Conservation (phyloP, 2,888 invertebrate genomes). For the Lycia hirtaria region DNA sequence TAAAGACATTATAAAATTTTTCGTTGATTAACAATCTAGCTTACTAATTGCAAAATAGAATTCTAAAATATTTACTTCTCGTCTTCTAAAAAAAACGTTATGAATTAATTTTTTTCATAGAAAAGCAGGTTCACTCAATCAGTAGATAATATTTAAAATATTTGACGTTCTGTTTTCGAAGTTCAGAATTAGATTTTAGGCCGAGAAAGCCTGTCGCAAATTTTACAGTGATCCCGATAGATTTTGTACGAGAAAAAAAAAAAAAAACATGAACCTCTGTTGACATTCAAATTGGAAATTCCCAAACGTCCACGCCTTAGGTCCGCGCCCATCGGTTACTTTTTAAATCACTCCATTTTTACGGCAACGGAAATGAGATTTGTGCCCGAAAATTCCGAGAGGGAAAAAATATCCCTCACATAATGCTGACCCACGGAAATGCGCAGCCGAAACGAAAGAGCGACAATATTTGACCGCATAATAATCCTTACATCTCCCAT, state of each 20-base stretch:
- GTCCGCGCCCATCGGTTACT: constrained; percentile 16
- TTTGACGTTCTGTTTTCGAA: constrained; percentile 51
- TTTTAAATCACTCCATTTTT: constrained; percentile 25
- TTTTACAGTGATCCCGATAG: too few species aligned
- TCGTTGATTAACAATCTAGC: too few species aligned
- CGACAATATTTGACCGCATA: constrained; percentile 53
- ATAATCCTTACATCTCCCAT: constrained; percentile 53
- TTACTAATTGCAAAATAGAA: too few species aligned
- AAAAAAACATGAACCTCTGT: not conserved
- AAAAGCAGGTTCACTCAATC: too few species aligned
- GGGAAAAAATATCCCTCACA: constrained; percentile 23
- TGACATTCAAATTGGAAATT: constrained; percentile 3
- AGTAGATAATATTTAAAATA: too few species aligned
- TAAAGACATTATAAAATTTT: too few species aligned
- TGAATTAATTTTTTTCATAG: too few species aligned
- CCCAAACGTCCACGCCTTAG: constrained; percentile 3
- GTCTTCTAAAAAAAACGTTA: too few species aligned
- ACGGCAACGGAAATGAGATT: constrained; percentile 27
- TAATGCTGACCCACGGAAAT: constrained; percentile 46
- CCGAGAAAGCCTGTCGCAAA: too few species aligned
- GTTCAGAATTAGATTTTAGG: constrained; percentile 46
- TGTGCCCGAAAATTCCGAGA: constrained; percentile 21
- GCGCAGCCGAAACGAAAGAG: constrained; percentile 51
- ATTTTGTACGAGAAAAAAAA: too few species aligned
- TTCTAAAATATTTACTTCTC: too few species aligned